Evolutionary conservation across 2,113 vertebrate genomes (phyloP).

Genomic region (Chelonoidis abingdonii): DNA sequence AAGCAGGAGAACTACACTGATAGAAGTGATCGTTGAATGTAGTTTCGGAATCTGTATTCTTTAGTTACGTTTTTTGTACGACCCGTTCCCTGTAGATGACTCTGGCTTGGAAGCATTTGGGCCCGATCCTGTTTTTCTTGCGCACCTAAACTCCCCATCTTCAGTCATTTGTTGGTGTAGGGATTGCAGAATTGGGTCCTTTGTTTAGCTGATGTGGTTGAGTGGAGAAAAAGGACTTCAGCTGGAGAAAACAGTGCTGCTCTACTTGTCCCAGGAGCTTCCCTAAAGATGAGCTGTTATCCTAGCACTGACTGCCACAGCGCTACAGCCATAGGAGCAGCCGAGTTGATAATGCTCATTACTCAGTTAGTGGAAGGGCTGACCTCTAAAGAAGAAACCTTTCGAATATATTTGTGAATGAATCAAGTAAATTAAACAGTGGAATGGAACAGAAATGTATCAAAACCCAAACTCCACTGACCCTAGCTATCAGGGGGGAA

Average conservation of each 20-base stretch:
- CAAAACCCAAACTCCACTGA: neutral
- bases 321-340: neutral
- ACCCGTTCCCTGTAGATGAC: neutral
- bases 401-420: neutral
- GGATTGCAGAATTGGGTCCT: neutral
- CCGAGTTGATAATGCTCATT: neutral
- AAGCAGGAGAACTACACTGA: neutral
- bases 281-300: neutral
- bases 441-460: neutral
- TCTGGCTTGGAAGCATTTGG: neutral
- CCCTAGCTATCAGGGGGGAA: neutral
- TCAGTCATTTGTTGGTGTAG: neutral
- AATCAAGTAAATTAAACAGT: neutral
- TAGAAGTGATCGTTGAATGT: rapidly evolving
- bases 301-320: neutral
- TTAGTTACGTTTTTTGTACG: neutral
- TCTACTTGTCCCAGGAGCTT: neutral
- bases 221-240: neutral
- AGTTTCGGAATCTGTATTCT: neutral
- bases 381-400: neutral
- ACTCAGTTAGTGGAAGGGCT: neutral
- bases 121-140: neutral
- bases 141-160: rapidly evolving
- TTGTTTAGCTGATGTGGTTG: neutral
- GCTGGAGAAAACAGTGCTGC: neutral